These are phyloP conservation scores for Typhlichthys eigenmanni DNA, from an alignment of 2,797 vertebrate genomes.

Conservation along the genomic window DNA sequence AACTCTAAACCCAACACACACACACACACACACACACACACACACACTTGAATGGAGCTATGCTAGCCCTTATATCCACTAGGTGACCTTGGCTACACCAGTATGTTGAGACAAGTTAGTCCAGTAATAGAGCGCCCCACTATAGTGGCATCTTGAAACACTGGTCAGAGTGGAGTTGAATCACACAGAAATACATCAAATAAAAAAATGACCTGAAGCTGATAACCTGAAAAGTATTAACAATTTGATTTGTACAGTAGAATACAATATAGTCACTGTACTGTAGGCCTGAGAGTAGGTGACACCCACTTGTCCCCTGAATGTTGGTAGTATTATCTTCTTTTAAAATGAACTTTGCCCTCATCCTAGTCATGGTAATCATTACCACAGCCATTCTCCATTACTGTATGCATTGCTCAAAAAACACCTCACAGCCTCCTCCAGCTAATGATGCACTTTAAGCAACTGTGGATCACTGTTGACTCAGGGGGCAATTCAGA, in stretches of 20 bases:
- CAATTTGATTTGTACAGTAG: too few relatives aligned
- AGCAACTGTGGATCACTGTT: slow-evolving; percentile 10
- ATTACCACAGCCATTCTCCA: slow-evolving; percentile 47
- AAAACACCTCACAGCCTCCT: too few relatives aligned
- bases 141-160: not conserved
- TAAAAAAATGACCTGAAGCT: not conserved
- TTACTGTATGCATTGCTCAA: slow-evolving; percentile 30
- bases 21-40: not conserved
- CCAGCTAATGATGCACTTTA: too few relatives aligned
- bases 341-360: slow-evolving; percentile 58
- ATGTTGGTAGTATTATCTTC: slow-evolving; percentile 1
- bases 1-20: not conserved
- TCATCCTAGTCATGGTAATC: slow-evolving; percentile 59
- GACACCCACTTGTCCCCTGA: not conserved
- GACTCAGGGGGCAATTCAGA: slow-evolving; percentile 23
- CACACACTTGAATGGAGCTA: not conserved
- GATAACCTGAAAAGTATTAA: not conserved
- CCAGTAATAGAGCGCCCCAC: not conserved
- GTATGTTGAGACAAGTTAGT: slow-evolving; percentile 6
- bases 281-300: too few relatives aligned
- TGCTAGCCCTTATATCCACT: not conserved
- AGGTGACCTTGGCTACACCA: slow-evolving; percentile 2
- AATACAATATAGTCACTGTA: too few relatives aligned
- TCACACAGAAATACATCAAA: not conserved
- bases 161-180: not conserved